Base-by-base conservation (phyloP, 1,140 invertebrate species). In the Calycopis cecrops region DNA sequence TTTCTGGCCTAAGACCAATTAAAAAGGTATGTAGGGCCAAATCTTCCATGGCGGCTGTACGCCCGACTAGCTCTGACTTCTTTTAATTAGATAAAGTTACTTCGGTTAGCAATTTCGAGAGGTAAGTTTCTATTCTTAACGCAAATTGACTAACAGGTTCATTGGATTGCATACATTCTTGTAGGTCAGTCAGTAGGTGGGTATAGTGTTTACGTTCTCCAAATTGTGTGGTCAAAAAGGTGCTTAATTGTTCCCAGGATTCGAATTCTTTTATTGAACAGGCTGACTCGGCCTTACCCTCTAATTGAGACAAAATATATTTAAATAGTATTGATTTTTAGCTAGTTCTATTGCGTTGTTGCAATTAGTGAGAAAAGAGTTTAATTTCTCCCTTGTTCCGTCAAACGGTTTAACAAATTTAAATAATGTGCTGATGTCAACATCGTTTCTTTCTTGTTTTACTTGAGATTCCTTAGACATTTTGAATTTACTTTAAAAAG, bases 221-320 rank as follows among this genome's bases (percentile, higher is more conserved):
- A 10, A 67, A 67, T 35, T 63, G 59, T 0, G 28, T 61, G 48
- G 57, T 60, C 11, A 63, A 16, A 12, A 63, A 59, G 4, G 60
- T 52, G 33, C 44, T 61, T 12, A 67, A 16, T 49, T 67, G 61
- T 2, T 59, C 50, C 58, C 60, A 63, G 2, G 28, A 47, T 8
- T 52, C 44, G 33, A 64, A 64, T 12, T 57, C 55, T 40, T 62
- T 60, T 18, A 67, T 58, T 2, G 64, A 67, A 40, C 62, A 60
- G 2, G 55, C 55, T 34, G 48, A 17, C 42, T 65, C 59, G 9
- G 59, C 63, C 44, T 57, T 65, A 14, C 59, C 63, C 17, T 50
- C 33, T 11, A 59, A 28, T 48, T 65, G 59, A 17, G 42, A 48
- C 4, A 60, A 11, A 1, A 65, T 65, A 18, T 54, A 65, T 52